Base-by-base conservation (phyloP, 2,888 invertebrate species). In the Lithophane semibrunnea region DNA sequence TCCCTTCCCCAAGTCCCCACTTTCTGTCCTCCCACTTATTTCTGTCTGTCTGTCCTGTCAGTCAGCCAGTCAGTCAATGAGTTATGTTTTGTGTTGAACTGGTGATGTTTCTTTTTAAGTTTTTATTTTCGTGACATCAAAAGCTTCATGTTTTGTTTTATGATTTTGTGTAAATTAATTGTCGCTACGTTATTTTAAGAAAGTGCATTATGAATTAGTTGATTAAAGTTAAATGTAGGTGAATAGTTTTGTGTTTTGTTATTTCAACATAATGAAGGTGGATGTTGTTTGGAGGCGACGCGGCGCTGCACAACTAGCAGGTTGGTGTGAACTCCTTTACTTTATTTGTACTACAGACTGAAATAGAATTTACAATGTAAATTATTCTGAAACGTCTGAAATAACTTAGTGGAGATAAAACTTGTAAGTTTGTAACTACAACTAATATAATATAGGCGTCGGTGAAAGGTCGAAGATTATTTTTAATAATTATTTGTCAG, bases 251-350 rank as follows among this genome's bases (percentile, higher is more conserved):
- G 88, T 93, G 92, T 93, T 92, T 93, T 93, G 91, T 92, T 92
- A 92, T 94, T 94, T 93, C 93, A 91, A 94, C 92, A 95, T 91
- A 92, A 96, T 96, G 96, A 95, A 94, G 94, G 94, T 94, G 94
- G 93, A 93, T 90, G 91, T 91, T 92, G 90, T 91, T 92, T 92
- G 95, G 94, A 94, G 94, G 92, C 95, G 94, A 91, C 94, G 94
- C 94, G 91, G 92, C 88, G 91, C 92, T 90, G 88, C 91, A 83
- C 91, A 93, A 92, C 91, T 95, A 91, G 94, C 95, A 96, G 96
- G 96, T 96, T 90, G 80, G 94, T 94, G 87, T 84, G 88, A 89
- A 90, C 49, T 42, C 60, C 13, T 79, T 52, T 61, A 18, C 71
- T 85, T 72, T 44, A 24, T 3, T 73, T 58, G 42, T 49, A 42